phyloP scores from a whole-genome alignment of 2,888 invertebrate genomes.

The Punctoribates punctum region DNA sequence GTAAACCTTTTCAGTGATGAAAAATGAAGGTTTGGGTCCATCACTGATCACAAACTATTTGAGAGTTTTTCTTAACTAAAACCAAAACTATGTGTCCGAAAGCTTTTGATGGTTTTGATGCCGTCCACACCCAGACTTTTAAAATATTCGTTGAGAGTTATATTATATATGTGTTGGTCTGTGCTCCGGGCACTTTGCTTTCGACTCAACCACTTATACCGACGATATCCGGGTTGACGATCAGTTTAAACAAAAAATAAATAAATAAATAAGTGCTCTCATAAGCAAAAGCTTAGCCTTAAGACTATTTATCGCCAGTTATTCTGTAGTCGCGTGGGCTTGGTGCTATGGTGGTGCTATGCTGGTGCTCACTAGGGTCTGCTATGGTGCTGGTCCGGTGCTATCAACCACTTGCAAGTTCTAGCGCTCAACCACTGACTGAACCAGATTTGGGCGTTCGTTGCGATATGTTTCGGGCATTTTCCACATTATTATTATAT shows the following conservation, averaged over 20 bases:
- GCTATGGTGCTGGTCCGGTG: too few species aligned
- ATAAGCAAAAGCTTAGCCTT: conserved; percentile 30
- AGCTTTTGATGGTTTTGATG: not conserved
- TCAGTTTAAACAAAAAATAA: conserved; percentile 30
- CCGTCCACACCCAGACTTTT: conserved; percentile 34
- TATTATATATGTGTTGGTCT: not conserved
- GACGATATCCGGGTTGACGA: conserved; percentile 31
- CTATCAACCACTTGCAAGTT: not conserved
- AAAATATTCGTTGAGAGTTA: conserved; percentile 35
- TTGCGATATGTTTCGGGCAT: not conserved
- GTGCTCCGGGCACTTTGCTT: not conserved
- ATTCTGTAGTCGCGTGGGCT: conserved; percentile 30
- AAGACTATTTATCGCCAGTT: conserved; percentile 35
- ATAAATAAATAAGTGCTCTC: conserved; percentile 9
- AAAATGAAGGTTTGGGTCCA: conserved; percentile 23
- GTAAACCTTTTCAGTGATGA: conserved; percentile 17
- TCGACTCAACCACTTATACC: not conserved
- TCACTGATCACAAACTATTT: conserved; percentile 8
- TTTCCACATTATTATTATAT: conserved; percentile 7
- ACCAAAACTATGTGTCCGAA: conserved; percentile 18
- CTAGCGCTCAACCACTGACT: not conserved
- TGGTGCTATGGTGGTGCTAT: not conserved
- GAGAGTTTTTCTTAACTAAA: not conserved
- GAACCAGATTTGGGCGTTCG: conserved; percentile 16
- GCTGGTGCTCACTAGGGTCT: not conserved